Base-by-base conservation (phyloP, 2,888 invertebrate species). In the Pseudococcus longispinus region DNA sequence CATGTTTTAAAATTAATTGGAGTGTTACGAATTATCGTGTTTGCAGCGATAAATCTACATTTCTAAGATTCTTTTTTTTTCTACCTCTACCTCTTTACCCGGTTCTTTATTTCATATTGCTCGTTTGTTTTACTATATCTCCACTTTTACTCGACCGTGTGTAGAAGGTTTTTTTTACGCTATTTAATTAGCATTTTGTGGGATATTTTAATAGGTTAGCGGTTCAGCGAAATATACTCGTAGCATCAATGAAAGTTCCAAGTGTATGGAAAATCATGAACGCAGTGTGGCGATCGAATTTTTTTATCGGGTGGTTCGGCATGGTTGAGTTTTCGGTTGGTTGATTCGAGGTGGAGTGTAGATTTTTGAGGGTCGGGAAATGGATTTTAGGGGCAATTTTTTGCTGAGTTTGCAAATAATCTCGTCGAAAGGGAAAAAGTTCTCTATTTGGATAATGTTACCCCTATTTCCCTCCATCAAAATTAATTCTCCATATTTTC, bases 11-110 rank as follows among this genome's bases (percentile, higher is more conserved):
- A 80, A 80, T 80, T 80, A 80, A 80, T 80, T 80, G 77, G 77
- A 80, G 77, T 80, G 77, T 80, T 80, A 80, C 77, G 77, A 80
- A 80, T 80, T 80, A 80, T 80, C 77, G 77, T 80, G 77, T 42
- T 42, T 37, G 20, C 4, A 29, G 77, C 77, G 77, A 80, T 70
- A 70, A 70, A 70, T 70, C 70, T 70, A 70, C 70, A 70, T 70
- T 70, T 70, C 70, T 70, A 70, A 18, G 70, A 70, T 70, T 70
- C 20, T 65, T 65, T 65, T 65, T 65, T 20, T 55, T 20, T n/a
- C n/a, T 55, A 8, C 37, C 55, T 55, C 55, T 55, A 13, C 55
- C 37, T 37, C 37, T 37, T 55, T 55, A 55, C 55, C n/a, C 13
- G 77, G 20, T 80, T 42, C 20, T 80, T 80, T 32, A 74, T 74